A percentile compares a stretch with the other conserved stretches of the same genome.
These are phyloP conservation scores for Whitmania pigra DNA, from an alignment of 1,140 invertebrate genomes.

Conservation along the genomic window DNA sequence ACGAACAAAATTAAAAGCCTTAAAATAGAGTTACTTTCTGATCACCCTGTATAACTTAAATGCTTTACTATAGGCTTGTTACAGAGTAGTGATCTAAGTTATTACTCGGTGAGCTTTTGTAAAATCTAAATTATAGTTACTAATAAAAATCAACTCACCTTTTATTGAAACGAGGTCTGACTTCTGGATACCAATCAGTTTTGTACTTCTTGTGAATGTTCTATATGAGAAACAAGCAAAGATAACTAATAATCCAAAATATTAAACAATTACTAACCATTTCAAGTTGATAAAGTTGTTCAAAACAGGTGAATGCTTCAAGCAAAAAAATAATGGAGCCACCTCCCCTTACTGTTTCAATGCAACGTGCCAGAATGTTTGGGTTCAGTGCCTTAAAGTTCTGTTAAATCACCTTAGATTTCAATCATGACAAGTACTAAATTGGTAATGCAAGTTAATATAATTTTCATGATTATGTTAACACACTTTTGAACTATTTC, in stretches of 20 bases:
- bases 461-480: no score
- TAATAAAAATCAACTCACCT: not conserved
- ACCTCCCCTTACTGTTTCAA: constrained; percentile 97
- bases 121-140: not conserved
- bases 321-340: constrained; percentile 77
- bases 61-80: not conserved
- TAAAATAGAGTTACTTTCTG: no score
- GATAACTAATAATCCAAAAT: not conserved
- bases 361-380: constrained; percentile 85
- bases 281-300: constrained; percentile 85
- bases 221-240: not conserved
- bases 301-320: constrained; percentile 69
- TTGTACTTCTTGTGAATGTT: not conserved
- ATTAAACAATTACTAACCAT: constrained; percentile 52
- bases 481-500: no score
- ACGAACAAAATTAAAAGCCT: no score
- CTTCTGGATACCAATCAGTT: constrained; percentile 9
- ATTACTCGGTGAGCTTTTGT: not conserved
- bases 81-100: not conserved
- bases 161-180: not conserved
- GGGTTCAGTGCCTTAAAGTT: constrained; percentile 98
- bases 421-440: no score
- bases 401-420: constrained; percentile 42
- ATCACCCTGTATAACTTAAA: no score
- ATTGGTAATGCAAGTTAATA: no score